Base-by-base conservation (phyloP, 2,113 vertebrate species). In the Scartelaos histophorus region DNA sequence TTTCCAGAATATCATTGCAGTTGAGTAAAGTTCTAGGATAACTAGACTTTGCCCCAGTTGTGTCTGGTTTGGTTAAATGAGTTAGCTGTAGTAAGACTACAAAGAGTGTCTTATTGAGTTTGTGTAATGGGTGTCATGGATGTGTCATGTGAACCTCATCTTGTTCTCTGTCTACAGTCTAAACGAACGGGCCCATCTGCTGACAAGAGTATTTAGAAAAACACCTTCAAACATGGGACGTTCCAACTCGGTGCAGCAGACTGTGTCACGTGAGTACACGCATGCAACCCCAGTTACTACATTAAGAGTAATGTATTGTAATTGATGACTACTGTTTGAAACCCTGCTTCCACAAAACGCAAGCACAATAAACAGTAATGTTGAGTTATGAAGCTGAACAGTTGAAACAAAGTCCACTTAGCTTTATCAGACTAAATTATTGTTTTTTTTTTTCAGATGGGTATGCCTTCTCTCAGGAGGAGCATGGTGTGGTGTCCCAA, bases 391-490 rank as follows among this genome's bases (percentile, higher is more conserved):
- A 38, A 38, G 34, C 25, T 17, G 58, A 34, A 13, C 34, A 38
- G 61, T 64, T 64, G 61, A 38, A 64, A 43, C 17, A 64, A 64
- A 64, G 34, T 43, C 61, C 61, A 64, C 61, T 64, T 19, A n/a
- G 34, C 7, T 38, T 9, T 13, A 66, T 66, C 24, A 16, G 22
- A 22, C 34, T 21, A 7, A 74, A 43, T 1, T 60, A 17, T 43
- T 67, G 15, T 67, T 43, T 70, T 6, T 73, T 13, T 25, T 51
- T 69, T 71, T 19, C 93, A 99, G 97, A 99, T 82, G 97, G 98
- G 34, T 99, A 97, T 43, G 97, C 97, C 2, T 99, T 99, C 94
- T 99, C 98, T 78, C 97, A 99, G 92, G 97, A 99, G 91, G 97
- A 99, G 82, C 95, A 99, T 0, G 97, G 98, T 5, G 97, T 96